Conservation (phyloP, 92 coral and sea anemone species). For the Pocillopora grandis region DNA sequence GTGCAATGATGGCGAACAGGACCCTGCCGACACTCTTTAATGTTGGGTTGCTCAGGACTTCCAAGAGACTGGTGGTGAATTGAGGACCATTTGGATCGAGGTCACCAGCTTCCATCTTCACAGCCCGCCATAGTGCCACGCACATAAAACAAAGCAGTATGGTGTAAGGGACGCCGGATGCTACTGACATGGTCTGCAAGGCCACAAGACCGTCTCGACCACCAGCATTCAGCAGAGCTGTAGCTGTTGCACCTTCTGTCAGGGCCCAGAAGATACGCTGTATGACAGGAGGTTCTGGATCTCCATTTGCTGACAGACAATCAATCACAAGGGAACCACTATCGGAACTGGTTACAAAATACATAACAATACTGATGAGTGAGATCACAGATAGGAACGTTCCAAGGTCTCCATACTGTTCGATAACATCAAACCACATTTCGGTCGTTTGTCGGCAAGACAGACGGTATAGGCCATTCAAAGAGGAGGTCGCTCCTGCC, state of each 20-base stretch:
- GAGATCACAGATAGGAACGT: constrained; percentile 65
- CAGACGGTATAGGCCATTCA: constrained; percentile 69
- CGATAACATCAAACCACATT: constrained; percentile 85
- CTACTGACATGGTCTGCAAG: constrained; percentile 73
- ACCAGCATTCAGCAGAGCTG: constrained; percentile 77
- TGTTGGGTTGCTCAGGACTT: constrained; percentile 57
- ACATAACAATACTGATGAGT: constrained; percentile 73
- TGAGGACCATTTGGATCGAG: constrained; percentile 70
- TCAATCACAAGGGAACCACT: constrained; percentile 94
- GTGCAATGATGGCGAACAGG: constrained; percentile 67
- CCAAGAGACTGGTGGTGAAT: constrained; percentile 66
- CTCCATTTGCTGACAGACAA: constrained; percentile 92
- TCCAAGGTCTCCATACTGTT: constrained; percentile 79
- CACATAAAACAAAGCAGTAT: constrained; percentile 74
- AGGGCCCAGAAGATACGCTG: constrained; percentile 96
- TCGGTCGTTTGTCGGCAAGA: constrained; percentile 74
- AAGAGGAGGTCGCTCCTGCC: constrained; percentile 26
- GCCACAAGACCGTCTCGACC: constrained; percentile 69
- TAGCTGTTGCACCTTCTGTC: constrained; percentile 74
- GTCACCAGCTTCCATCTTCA: constrained; percentile 64
- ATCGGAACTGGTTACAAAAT: constrained; percentile 93
- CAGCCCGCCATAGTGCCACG: constrained; percentile 70
- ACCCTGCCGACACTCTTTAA: constrained; percentile 37
- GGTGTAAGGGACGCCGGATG: constrained; percentile 71
- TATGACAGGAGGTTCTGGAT: constrained; percentile 86